These are phyloP conservation scores for Acrocephalus scirpaceus DNA, from an alignment of 2,797 vertebrate genomes.

Conservation along the genomic window DNA sequence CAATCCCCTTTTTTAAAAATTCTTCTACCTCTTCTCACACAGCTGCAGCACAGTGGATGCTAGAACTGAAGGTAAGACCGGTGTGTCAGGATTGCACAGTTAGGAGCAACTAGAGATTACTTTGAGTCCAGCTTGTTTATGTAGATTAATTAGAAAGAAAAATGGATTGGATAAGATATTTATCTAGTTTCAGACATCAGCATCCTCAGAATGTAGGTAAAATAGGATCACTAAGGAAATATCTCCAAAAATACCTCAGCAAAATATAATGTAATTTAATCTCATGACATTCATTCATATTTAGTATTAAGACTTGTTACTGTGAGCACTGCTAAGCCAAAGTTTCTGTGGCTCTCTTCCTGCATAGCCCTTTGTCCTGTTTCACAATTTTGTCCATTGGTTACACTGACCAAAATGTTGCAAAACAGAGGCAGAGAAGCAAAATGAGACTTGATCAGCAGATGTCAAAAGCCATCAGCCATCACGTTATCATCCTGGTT, in stretches of 20 bases:
- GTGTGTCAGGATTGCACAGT: not conserved
- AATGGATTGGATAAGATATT: not conserved
- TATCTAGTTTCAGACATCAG: not conserved
- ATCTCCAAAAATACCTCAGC: not conserved
- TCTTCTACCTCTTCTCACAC: not conserved
- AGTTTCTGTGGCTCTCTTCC: not conserved
- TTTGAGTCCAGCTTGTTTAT: not conserved
- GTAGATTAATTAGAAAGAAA: not conserved
- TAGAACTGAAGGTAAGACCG: not conserved
- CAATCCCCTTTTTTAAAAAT: not conserved
- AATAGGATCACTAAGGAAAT: not conserved
- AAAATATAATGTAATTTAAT: not conserved
- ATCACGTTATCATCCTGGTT: not conserved
- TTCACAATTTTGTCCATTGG: not conserved
- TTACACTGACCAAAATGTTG: not conserved
- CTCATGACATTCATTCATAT: not conserved
- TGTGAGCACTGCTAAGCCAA: not conserved
- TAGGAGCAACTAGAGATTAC: not conserved
- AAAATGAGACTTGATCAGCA: not conserved
- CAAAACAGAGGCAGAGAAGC: not conserved
- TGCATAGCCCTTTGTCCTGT: not conserved
- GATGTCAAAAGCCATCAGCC: not conserved
- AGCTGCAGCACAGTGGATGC: not conserved
- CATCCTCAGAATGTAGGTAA: not conserved
- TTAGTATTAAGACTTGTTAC: not conserved